A percentile compares a stretch with the other conserved stretches of the same genome.
These are phyloP conservation scores for Agrypnus murinus DNA, from an alignment of 2,888 invertebrate genomes.

Conservation along the genomic window DNA sequence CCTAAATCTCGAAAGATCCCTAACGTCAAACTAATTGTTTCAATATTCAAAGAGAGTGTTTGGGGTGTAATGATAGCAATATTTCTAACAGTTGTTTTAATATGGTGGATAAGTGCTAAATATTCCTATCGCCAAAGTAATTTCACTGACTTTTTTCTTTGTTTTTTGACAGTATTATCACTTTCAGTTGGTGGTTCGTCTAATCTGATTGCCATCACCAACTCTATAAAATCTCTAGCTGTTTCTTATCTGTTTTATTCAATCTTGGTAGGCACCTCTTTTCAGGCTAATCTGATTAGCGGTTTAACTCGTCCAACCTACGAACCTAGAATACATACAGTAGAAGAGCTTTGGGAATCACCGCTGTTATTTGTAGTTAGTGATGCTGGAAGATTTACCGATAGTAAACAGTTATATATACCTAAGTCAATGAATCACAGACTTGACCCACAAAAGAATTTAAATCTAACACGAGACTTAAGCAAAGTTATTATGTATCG, in stretches of 20 bases:
- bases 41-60: not conserved
- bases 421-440: too few relatives aligned
- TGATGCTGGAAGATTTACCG: too few relatives aligned
- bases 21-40: not conserved
- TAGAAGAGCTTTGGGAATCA: slow-evolving; percentile 10
- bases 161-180: not conserved
- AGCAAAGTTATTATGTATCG: not conserved
- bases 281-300: slow-evolving; percentile 2
- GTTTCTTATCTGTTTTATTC: slow-evolving; percentile 1
- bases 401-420: too few relatives aligned
- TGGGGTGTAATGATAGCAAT: not conserved
- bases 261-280: not conserved
- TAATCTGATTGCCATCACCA: not conserved
- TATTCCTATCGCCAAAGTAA: not conserved
- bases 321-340: not conserved
- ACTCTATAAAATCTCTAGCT: not conserved
- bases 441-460: not conserved
- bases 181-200: not conserved
- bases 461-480: not conserved
- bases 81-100: not conserved
- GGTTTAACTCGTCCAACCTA: not conserved
- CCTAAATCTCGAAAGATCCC: slow-evolving; percentile 4
- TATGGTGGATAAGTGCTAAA: not conserved
- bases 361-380: not conserved
- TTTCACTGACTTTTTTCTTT: not conserved